Evolutionary conservation across 53 echinoderm and acorn worm genomes (phyloP), one percentile per base, ranked within the genome.

Genomic region (Henricia sp.): DNA sequence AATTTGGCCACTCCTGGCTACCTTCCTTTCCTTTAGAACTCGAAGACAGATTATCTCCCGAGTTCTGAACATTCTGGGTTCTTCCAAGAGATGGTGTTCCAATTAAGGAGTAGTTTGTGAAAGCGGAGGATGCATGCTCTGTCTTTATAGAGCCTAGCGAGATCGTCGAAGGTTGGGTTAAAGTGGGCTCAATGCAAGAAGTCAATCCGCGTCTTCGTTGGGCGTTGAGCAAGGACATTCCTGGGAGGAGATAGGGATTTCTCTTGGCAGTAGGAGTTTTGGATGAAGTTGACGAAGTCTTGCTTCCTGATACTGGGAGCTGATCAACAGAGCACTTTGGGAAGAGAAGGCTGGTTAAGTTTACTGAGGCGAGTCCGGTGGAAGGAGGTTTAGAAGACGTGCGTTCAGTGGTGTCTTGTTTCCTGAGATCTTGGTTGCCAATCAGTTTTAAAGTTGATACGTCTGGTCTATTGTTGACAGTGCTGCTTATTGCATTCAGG

Each of bases 1-100:
- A 85, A 40, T 85, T 62, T 24, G 85, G 85, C 85, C 85, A 85
- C 57, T 72, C 72, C 33, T 85, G 58, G 29, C 77, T 77, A 42
- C 25, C 26, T 9, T 58, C 19, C 42, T 26, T 41, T 0, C 8
- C 77, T 59, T 77, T 77, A 4, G 77, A 30, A 6, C 19, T 41
- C 6, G 44, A 46, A 16, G 23, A 17, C 59, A 14, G 55, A 4
- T 59, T 59, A 6, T 57, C 30, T 13, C 40, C 4, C 5, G 40
- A 2, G 43, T 20, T 41, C 12, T 14, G 23, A 60, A 19, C 13
- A 28, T 42, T 12, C 27, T 41, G 58, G 23, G 23, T 28, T 27
- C 29, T 42, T 30, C 41, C 58, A 24, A n/a, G 77, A 16, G 30
- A 26, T 27, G 60, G 25, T 2, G 36, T 59, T 58, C 43, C 53